These are phyloP conservation scores for Eremobia ochroleuca DNA, from an alignment of 2,888 invertebrate species.

Conservation along the genomic window DNA sequence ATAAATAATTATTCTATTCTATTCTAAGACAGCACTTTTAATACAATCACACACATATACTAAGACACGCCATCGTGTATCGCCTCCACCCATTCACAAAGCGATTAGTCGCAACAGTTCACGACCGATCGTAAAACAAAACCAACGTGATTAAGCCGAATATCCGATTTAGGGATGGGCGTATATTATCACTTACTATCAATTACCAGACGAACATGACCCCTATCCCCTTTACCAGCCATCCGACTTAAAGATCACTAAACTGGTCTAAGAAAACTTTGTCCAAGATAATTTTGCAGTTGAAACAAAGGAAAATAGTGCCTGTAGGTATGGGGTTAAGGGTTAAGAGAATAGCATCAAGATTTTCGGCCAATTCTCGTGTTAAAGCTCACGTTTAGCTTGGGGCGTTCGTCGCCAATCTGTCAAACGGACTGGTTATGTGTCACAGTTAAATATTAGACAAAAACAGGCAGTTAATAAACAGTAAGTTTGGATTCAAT, in stretches of 20 bases:
- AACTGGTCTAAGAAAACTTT: slow-evolving; percentile 27
- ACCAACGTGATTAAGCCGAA: slow-evolving; percentile 71
- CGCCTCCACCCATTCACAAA: slow-evolving; percentile 13
- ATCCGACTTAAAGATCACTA: slow-evolving; percentile 52
- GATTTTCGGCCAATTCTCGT: slow-evolving; percentile 37
- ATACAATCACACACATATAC: slow-evolving; percentile 3
- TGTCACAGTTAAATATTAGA: slow-evolving; percentile 48
- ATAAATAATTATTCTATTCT: too few relatives aligned
- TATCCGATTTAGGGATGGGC: slow-evolving; percentile 70
- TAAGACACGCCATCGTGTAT: neutral
- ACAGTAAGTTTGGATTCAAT: slow-evolving; percentile 38
- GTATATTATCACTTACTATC: slow-evolving; percentile 71
- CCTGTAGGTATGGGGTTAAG: fast-evolving
- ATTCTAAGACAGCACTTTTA: neutral
- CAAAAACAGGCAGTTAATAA: slow-evolving; percentile 36
- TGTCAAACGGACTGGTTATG: slow-evolving; percentile 72
- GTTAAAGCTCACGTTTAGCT: slow-evolving; percentile 69
- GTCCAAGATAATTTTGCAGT: slow-evolving; percentile 5
- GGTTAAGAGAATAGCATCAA: neutral
- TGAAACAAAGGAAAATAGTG: slow-evolving; percentile 2
- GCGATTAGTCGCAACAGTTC: slow-evolving; percentile 51
- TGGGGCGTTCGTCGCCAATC: slow-evolving; percentile 72
- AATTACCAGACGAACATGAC: slow-evolving; percentile 59
- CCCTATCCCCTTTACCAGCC: slow-evolving; percentile 33
- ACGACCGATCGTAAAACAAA: slow-evolving; percentile 73